Conservation (phyloP, 1,140 invertebrate genomes). For the Papilio polyxenes region DNA sequence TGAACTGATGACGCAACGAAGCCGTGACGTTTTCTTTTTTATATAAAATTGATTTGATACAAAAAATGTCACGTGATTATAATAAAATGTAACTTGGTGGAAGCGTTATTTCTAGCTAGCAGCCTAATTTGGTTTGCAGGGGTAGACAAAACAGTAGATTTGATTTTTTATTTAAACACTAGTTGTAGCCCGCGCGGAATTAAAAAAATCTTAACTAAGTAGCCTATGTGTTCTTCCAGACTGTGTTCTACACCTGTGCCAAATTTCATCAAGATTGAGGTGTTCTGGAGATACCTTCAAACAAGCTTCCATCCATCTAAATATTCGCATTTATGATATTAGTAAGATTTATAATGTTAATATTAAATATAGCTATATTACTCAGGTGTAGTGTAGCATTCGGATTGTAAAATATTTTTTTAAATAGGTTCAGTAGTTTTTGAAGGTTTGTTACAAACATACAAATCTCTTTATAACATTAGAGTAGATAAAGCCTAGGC, state of each 20-base stretch:
- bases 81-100: neutral
- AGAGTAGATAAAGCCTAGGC: no score
- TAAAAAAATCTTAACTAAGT: no score
- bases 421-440: neutral
- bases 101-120: no score
- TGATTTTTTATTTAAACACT: no score
- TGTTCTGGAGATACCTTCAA: no score
- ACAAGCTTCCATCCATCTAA: no score
- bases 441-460: neutral
- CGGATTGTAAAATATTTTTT: neutral
- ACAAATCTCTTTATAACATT: constrained; percentile 5
- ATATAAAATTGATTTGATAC: neutral
- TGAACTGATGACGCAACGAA: neutral
- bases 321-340: no score
- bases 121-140: no score
- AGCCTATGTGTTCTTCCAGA: no score
- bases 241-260: no score
- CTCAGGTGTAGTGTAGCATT: neutral
- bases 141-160: neutral
- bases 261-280: no score
- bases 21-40: constrained; percentile 5
- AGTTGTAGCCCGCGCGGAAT: no score
- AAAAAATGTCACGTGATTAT: constrained; percentile 4
- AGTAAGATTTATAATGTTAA: neutral
- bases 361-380: neutral